These are phyloP conservation scores for Galaxea fascicularis DNA, from an alignment of 92 coral and sea anemone genomes.

Conservation along the genomic window DNA sequence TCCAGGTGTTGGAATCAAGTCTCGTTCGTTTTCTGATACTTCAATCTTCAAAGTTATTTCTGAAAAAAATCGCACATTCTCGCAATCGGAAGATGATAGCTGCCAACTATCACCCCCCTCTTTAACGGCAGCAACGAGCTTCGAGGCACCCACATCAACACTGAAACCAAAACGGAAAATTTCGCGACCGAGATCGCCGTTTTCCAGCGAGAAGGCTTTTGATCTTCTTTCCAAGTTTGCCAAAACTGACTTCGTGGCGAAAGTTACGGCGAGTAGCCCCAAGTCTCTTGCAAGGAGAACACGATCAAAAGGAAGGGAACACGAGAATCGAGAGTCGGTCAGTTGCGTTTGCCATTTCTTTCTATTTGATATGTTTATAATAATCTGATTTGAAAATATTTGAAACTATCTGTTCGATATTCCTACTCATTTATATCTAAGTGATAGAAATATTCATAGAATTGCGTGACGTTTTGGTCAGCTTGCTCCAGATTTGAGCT, in stretches of 20 bases:
- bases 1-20: constrained; percentile 34
- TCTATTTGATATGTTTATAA: not conserved
- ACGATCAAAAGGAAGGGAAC: constrained; percentile 41
- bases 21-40: constrained; percentile 73
- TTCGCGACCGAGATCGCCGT: constrained; percentile 63
- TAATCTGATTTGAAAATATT: not conserved
- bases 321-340: constrained; percentile 30
- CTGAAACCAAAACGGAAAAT: constrained; percentile 33
- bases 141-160: constrained; percentile 10
- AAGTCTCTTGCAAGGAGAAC: constrained; percentile 35
- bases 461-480: constrained; percentile 28
- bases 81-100: constrained; percentile 20
- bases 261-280: constrained; percentile 58
- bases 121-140: constrained; percentile 1
- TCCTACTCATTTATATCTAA: not conserved
- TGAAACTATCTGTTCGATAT: not conserved
- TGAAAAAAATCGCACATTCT: constrained; percentile 29
- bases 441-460: constrained; percentile 38
- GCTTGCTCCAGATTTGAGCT: not conserved
- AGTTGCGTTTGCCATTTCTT: not conserved
- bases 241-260: constrained; percentile 60
- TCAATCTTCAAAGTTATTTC: constrained; percentile 63
- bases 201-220: constrained; percentile 68
- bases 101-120: constrained; percentile 28
- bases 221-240: constrained; percentile 70